Conservation (phyloP, 2,888 invertebrate species). For the Galerucella calmariensis region DNA sequence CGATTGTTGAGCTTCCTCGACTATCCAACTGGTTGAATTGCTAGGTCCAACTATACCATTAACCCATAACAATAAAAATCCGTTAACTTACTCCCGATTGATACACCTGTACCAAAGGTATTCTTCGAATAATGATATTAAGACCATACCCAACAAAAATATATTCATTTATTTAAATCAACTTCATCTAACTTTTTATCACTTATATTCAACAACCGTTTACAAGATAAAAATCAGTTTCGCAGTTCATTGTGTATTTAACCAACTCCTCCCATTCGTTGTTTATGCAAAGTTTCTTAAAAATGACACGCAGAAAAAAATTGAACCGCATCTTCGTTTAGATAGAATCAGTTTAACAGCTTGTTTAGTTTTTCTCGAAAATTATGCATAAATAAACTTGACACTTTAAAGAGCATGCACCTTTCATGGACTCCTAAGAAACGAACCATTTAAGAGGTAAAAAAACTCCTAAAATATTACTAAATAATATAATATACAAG, state of each 20-base stretch:
- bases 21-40: too few relatives aligned
- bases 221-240: constrained; percentile 4
- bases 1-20: too few relatives aligned
- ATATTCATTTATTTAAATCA: not conserved
- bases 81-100: not conserved
- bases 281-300: not conserved
- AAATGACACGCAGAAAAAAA: not conserved
- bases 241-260: not conserved
- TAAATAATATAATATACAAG: not conserved
- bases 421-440: constrained; percentile 1
- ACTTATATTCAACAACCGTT: not conserved
- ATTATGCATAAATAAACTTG: not conserved
- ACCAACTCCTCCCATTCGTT: too few relatives aligned
- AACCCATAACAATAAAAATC: not conserved
- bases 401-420: not conserved
- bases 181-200: not conserved
- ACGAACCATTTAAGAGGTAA: not conserved
- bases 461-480: not conserved
- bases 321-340: not conserved
- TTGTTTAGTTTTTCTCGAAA: not conserved
- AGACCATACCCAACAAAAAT: not conserved
- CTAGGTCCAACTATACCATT: not conserved
- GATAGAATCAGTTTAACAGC: not conserved
- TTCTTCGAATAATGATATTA: not conserved
- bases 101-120: too few relatives aligned